These are phyloP conservation scores for Netelia virgata DNA, from an alignment of 2,888 invertebrate species.

Conservation along the genomic window DNA sequence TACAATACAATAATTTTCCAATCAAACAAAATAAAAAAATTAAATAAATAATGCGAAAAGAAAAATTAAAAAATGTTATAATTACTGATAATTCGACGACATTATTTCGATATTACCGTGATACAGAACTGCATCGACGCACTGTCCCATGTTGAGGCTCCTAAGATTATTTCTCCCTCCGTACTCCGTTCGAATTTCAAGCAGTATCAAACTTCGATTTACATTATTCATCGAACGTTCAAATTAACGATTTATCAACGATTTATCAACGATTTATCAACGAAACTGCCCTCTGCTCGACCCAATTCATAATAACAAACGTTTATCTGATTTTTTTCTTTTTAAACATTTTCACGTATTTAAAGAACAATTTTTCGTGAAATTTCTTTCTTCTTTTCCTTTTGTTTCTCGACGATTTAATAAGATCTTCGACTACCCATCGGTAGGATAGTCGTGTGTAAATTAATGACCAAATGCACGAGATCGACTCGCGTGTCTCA, in stretches of 20 bases:
- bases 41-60: neutral
- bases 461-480: neutral
- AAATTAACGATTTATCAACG: conserved; percentile 31
- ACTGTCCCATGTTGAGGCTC: conserved; percentile 72
- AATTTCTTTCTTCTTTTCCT: neutral
- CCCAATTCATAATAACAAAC: neutral
- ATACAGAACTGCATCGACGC: conserved; percentile 72
- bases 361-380: neutral
- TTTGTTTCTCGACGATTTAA: neutral
- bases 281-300: neutral
- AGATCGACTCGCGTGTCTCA: conserved; percentile 36
- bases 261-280: conserved; percentile 33
- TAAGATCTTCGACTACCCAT: neutral
- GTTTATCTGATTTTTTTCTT: neutral
- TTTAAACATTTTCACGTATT: neutral
- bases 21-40: no score
- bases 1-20: neutral
- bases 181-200: conserved; percentile 6
- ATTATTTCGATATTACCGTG: conserved; percentile 73
- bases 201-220: conserved; percentile 30
- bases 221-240: conserved; percentile 14
- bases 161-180: neutral
- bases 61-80: conserved; percentile 11
- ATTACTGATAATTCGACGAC: neutral
- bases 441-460: neutral